A percentile compares a stretch with the other conserved stretches of the same genome.
phyloP scores from a whole-genome alignment of 2,797 vertebrate genomes.

The Champsocephalus gunnari region DNA sequence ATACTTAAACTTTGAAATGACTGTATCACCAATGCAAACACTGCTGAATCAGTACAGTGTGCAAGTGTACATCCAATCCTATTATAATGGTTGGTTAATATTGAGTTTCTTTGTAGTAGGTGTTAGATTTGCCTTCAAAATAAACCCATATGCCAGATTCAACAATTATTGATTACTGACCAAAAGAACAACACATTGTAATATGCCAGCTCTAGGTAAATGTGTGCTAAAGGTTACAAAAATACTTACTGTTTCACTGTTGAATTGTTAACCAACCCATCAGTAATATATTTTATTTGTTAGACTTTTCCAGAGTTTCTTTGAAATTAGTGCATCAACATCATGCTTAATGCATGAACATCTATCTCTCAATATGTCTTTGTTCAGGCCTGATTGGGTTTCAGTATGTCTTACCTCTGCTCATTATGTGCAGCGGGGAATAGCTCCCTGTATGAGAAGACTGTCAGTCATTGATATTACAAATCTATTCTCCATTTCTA shows the following conservation, averaged over 20 bases:
- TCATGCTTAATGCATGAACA: conserved; percentile 17
- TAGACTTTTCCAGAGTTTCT: neutral
- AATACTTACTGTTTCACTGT: neutral
- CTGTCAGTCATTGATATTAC: conserved; percentile 18
- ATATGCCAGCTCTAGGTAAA: neutral
- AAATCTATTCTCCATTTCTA: conserved; percentile 23
- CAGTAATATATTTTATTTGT: neutral
- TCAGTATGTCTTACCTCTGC: neutral
- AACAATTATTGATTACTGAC: too few relatives aligned
- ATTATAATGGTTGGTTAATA: too few relatives aligned
- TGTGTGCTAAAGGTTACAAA: too few relatives aligned
- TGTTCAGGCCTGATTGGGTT: conserved; percentile 9
- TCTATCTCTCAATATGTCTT: neutral
- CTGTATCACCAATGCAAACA: too few relatives aligned
- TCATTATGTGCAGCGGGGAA: conserved; percentile 29
- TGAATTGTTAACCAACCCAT: neutral
- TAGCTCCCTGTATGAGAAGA: neutral
- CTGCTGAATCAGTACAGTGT: too few relatives aligned
- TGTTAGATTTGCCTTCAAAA: too few relatives aligned
- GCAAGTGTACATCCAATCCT: too few relatives aligned
- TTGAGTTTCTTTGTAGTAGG: too few relatives aligned
- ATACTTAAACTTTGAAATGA: neutral
- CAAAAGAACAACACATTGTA: too few relatives aligned
- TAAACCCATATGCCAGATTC: too few relatives aligned
- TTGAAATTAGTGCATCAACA: neutral